A percentile compares a stretch with the other conserved stretches of the same genome.
phyloP scores from a whole-genome alignment of 2,113 vertebrate species.

The Zapornia atra region DNA sequence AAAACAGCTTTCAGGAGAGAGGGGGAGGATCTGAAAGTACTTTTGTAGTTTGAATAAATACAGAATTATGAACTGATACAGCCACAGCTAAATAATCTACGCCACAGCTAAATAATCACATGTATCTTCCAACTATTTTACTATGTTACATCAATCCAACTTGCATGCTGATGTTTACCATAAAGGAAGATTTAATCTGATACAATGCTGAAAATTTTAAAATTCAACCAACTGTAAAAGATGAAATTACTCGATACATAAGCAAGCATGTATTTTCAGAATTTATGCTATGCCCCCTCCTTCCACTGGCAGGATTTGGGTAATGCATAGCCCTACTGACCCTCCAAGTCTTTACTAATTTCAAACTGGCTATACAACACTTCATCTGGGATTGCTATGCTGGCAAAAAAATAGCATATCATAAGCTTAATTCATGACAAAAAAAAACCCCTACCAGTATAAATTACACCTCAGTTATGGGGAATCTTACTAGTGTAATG shows the following conservation, averaged over 20 bases:
- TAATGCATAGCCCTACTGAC: background rate
- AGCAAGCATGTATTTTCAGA: background rate
- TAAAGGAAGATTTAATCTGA: background rate
- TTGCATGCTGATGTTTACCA: background rate
- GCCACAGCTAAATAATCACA: background rate
- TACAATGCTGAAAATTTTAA: background rate
- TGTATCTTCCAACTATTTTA: background rate
- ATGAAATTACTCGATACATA: background rate
- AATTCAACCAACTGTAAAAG: background rate
- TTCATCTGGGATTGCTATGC: background rate
- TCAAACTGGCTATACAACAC: background rate
- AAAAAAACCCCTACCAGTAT: background rate
- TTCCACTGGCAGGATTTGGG: background rate
- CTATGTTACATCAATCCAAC: background rate
- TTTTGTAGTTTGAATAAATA: slow-evolving; percentile 44
- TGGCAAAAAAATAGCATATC: background rate
- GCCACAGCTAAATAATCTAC: no score
- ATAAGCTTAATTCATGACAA: background rate
- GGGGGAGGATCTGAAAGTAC: slow-evolving; percentile 49
- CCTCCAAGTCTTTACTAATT: background rate
- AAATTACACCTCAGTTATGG: background rate
- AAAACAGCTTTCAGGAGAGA: slow-evolving; percentile 61
- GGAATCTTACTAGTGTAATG: background rate
- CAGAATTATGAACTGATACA: background rate
- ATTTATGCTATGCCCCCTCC: background rate